Percentiles rank a stretch among this genome's conserved stretches.
Conservation (phyloP, 2,113 vertebrate genomes). For the Thunnus thynnus region DNA sequence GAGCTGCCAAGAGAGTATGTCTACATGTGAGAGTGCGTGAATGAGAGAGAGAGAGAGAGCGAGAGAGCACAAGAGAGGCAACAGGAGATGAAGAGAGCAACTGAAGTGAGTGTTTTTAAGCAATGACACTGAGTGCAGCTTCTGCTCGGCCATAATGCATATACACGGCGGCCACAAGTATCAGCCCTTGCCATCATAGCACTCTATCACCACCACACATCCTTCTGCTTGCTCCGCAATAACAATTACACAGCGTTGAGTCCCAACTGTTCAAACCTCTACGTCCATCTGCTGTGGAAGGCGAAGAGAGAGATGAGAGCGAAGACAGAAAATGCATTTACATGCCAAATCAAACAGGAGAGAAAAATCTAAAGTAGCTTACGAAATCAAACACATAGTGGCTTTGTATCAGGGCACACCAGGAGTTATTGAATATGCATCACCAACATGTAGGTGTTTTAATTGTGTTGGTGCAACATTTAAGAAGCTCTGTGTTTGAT, state of each 20-base stretch:
- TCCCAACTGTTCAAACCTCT: conserved; percentile 70
- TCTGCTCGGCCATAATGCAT: conserved; percentile 41
- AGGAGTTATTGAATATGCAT: background rate
- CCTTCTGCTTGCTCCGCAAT: conserved; percentile 62
- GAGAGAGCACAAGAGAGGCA: conserved; percentile 11
- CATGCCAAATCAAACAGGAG: conserved; percentile 12
- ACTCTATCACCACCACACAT: conserved; percentile 68
- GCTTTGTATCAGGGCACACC: background rate
- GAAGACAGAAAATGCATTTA: conserved; percentile 15
- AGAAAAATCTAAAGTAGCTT: background rate
- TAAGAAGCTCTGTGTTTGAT: conserved; percentile 7
- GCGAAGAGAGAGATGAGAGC: conserved; percentile 8
- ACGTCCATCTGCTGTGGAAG: conserved; percentile 66
- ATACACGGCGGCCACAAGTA: conserved; percentile 32
- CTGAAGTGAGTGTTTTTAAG: conserved; percentile 58
- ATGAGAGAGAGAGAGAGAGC: background rate
- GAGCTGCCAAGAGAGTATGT: conserved; percentile 47
- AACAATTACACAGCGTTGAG: conserved; percentile 67
- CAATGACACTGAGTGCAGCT: conserved; percentile 45
- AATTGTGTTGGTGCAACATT: conserved; percentile 43
- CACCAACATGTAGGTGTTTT: conserved; percentile 7
- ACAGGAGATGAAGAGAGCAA: conserved; percentile 15
- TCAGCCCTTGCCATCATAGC: conserved; percentile 55
- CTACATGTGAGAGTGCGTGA: conserved; percentile 9
- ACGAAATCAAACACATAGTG: conserved; percentile 12